Evolutionary conservation across 2,888 invertebrate species (phyloP), one percentile per base, ranked within the genome.

Genomic region (Hermaeophaga mercurialis): DNA sequence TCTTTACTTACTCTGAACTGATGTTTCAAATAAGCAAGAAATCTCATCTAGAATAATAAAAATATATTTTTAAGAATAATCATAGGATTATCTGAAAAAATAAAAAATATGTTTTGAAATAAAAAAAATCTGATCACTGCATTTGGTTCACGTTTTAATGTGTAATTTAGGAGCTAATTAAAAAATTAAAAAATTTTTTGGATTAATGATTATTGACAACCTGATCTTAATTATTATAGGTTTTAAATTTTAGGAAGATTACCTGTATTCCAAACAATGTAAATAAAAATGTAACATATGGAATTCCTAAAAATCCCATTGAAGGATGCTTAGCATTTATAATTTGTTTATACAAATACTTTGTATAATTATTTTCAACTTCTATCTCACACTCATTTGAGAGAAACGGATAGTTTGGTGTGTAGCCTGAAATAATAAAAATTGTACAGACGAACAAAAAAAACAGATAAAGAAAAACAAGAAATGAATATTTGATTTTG

Each of bases 211-310:
- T 22, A 22, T n/a, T n/a, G n/a, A n/a, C n/a, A n/a, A n/a, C n/a
- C n/a, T n/a, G 6, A 22, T 22, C 3, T 22, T 22, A 5, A 22
- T 22, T 22, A 22, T 22, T 22, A n/a, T n/a, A n/a, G n/a, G n/a
- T n/a, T 22, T 22, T 22, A 22, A 5, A 5, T 22, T 22, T 22
- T 22, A n/a, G n/a, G 7, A 22, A 22, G 7, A 22, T 65, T 70
- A 91, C 89, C 82, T 94, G 94, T 31, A 91, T 74, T 72, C 95
- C 91, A 73, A 90, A 91, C 82, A 91, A 85, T 56, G 90, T 90
- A 74, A 93, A 91, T 0, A 94, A 90, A 73, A 90, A 89, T 1
- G 92, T 88, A 63, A 86, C 87, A 75, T 86, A 90, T 0, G 91
- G 90, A 15, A 96, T 79, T 0, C 95, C 95, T 58, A 95, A 83